Percentiles rank a stretch among this genome's conserved stretches.
phyloP scores from a whole-genome alignment of 1,140 invertebrate species.

The Drosophila watanabei region DNA sequence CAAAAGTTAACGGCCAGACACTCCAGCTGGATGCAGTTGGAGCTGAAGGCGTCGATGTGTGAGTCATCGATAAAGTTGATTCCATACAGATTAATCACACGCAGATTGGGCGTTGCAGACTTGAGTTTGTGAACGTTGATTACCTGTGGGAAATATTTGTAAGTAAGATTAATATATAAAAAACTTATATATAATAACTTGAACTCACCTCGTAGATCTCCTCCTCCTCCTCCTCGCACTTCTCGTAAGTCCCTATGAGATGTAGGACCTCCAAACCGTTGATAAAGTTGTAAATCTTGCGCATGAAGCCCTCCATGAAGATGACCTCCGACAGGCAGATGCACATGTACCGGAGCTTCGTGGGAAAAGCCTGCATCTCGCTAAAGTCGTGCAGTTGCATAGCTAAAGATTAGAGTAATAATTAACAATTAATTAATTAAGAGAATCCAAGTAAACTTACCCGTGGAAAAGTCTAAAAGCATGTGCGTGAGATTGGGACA shows the following conservation, averaged over 20 bases:
- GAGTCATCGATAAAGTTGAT: slow-evolving; percentile 99
- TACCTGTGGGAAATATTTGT: slow-evolving; percentile 80
- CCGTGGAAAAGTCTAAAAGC: slow-evolving; percentile 98
- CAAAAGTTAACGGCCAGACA: slow-evolving; percentile 98
- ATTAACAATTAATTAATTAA: neutral
- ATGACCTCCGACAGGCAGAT: slow-evolving; percentile 99
- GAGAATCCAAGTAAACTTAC: slow-evolving; percentile 63
- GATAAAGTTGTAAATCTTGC: slow-evolving; percentile 99
- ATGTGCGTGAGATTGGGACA: slow-evolving; percentile 99
- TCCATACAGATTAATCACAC: slow-evolving; percentile 98
- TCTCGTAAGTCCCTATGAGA: slow-evolving; percentile 99
- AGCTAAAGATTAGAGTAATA: slow-evolving; percentile 87
- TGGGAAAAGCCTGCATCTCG: slow-evolving; percentile 99
- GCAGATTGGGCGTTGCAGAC: slow-evolving; percentile 96
- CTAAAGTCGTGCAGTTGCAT: slow-evolving; percentile 99
- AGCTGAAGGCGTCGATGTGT: slow-evolving; percentile 99
- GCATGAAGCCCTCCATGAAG: slow-evolving; percentile 99
- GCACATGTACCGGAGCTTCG: slow-evolving; percentile 98
- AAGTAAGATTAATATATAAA: neutral
- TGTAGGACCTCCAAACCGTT: slow-evolving; percentile 99
- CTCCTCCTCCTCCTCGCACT: slow-evolving; percentile 99
- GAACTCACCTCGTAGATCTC: slow-evolving; percentile 97
- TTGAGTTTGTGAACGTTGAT: slow-evolving; percentile 99
- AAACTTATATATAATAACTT: neutral
- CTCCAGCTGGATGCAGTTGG: slow-evolving; percentile 97